Evolutionary conservation across 2,797 vertebrate species (phyloP), one percentile per base, ranked within the genome.

Genomic region (Artibeus jamaicensis): DNA sequence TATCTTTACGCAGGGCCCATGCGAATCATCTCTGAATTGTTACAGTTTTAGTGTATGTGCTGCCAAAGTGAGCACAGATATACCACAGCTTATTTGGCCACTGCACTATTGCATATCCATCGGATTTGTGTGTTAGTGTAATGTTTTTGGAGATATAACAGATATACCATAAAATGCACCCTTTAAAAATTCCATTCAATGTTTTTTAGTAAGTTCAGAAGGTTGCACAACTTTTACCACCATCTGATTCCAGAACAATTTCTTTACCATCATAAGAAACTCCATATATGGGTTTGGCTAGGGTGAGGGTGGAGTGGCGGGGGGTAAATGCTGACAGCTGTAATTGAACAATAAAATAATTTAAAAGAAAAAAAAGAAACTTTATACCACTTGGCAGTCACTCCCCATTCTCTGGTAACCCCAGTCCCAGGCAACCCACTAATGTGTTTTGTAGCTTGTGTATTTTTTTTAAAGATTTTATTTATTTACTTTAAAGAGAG

Each of bases 101-200:
- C 85, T 76, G 32, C 82, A 59, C 37, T 90, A 14, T 62, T 83
- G 55, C 26, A 34, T 37, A 1, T 86, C 53, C 2, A n/a, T 90
- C 70, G 68, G n/a, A 83, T 95, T 78, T 93, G 59, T 95, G 12
- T 91, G 57, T 44, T 84, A 42, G 39, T 79, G 44, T 71, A 70
- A 81, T 53, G 42, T 77, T 83, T 86, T 83, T 55, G 26, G 9
- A 89, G 37, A 78, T 82, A 70, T 39, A 77, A 86, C 70, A 44
- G 59, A 8, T 65, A 79, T n/a, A 21, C 46, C 29, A 85, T 79
- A 86, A 94, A 89, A 85, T 22, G 44, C 6, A 59, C 48, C 71
- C 34, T 74, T 90, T 46, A 84, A 89, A 77, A 14, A 6, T 62
- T 90, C 8, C 39, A 0, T 78, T 86, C 34, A 48, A 2, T 71